These are phyloP conservation scores for Loriculus beryllinus DNA, from an alignment of 2,797 vertebrate species.

Conservation along the genomic window DNA sequence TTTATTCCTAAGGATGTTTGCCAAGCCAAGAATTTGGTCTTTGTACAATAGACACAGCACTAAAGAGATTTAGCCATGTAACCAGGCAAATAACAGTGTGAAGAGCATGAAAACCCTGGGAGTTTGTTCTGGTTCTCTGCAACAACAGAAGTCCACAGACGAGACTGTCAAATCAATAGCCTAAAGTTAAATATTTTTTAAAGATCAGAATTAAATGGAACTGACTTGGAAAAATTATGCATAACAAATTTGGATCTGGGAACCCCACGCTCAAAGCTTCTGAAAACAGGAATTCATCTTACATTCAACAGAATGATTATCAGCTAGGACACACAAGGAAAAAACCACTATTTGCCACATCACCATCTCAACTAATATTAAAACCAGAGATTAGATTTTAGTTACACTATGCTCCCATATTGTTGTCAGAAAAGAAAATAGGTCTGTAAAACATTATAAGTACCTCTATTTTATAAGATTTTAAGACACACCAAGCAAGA, in stretches of 20 bases:
- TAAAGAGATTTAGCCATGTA: background rate
- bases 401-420: background rate
- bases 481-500: background rate
- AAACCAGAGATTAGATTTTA: background rate
- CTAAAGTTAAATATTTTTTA: background rate
- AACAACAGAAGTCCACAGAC: background rate
- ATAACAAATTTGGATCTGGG: background rate
- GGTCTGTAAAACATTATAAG: background rate
- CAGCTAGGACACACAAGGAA: background rate
- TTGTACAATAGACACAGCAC: background rate
- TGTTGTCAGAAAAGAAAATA: background rate
- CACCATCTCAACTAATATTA: background rate
- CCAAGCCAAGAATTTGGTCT: background rate
- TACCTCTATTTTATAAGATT: background rate
- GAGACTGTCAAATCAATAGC: background rate
- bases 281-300: background rate
- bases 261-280: background rate
- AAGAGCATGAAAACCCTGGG: background rate
- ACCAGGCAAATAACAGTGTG: background rate
- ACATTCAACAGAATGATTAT: background rate
- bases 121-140: background rate
- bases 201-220: background rate
- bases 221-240: background rate
- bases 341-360: background rate
- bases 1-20: background rate